Conservation (phyloP, 2,113 vertebrate species). For the Probosciger aterrimus region DNA sequence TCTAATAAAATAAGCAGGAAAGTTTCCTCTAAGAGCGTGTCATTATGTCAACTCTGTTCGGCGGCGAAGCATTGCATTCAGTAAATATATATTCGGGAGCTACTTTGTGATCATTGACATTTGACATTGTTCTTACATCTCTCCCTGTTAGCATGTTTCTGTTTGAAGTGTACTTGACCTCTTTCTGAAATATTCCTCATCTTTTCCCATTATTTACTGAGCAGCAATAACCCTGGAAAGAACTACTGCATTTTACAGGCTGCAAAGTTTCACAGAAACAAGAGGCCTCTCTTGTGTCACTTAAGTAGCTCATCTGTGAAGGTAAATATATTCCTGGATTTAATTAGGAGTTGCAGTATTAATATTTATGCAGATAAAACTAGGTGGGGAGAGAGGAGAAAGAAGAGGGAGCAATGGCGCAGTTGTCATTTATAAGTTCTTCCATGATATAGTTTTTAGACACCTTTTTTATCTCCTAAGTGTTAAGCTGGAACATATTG, state of each 20-base stretch:
- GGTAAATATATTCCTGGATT: conserved; percentile 59
- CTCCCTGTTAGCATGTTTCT: conserved; percentile 61
- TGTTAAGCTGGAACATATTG: background rate
- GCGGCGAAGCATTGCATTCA: conserved; percentile 9
- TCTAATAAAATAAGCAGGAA: conserved; percentile 38
- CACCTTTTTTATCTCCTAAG: background rate
- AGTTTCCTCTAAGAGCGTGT: conserved; percentile 41
- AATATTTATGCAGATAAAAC: conserved; percentile 54
- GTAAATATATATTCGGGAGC: conserved; percentile 67
- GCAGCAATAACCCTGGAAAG: conserved; percentile 27
- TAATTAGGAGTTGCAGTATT: conserved; percentile 51
- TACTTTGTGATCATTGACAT: conserved; percentile 66
- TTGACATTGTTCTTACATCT: conserved; percentile 63
- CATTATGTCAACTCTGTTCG: conserved; percentile 53
- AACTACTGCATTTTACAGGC: conserved; percentile 36
- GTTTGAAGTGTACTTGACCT: conserved; percentile 66
- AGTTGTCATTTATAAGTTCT: background rate
- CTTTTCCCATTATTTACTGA: conserved; percentile 63
- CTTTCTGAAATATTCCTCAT: conserved; percentile 64
- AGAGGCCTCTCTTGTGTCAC: conserved; percentile 29
- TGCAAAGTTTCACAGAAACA: conserved; percentile 43
- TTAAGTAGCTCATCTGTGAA: conserved; percentile 50
- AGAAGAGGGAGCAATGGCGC: background rate
- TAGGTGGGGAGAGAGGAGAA: background rate
- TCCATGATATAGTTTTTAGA: background rate